Conservation (phyloP, 2,888 invertebrate species). For the Isoperla grammatica region DNA sequence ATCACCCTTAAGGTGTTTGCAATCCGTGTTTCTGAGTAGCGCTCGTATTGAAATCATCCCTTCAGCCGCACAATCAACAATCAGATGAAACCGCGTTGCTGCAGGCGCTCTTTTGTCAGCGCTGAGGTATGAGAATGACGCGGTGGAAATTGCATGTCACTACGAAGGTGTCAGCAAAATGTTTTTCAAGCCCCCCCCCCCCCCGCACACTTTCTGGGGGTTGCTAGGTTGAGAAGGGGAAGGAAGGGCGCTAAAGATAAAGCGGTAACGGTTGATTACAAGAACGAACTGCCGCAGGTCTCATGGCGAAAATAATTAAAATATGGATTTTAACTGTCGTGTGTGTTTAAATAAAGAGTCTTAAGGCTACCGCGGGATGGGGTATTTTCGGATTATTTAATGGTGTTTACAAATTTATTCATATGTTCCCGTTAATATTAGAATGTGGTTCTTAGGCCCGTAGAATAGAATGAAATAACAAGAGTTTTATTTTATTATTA, state of each 20-base stretch:
- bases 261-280: conserved; percentile 3
- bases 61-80: conserved; percentile 11
- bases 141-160: conserved; percentile 48
- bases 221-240: neutral
- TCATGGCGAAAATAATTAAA: too few relatives aligned
- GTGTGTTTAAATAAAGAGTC: too few relatives aligned
- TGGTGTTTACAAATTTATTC: too few relatives aligned
- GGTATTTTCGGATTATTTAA: too few relatives aligned
- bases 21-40: conserved; percentile 3
- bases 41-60: conserved; percentile 5
- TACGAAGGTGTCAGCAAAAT: conserved; percentile 47
- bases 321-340: too few relatives aligned
- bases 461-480: too few relatives aligned
- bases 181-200: conserved; percentile 32
- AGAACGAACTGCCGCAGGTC: neutral
- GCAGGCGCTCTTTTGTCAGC: conserved; percentile 27
- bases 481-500: too few relatives aligned
- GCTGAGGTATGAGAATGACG: conserved; percentile 38
- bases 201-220: neutral
- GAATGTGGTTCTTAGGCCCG: too few relatives aligned
- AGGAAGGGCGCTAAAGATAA: conserved; percentile 4
- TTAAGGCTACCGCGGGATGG: too few relatives aligned
- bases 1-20: conserved; percentile 13
- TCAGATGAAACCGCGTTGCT: conserved; percentile 10
- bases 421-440: too few relatives aligned